Evolutionary conservation across 1,140 invertebrate genomes (phyloP), one percentile per base, ranked within the genome.

Genomic region (Hylaeus volcanicus): DNA sequence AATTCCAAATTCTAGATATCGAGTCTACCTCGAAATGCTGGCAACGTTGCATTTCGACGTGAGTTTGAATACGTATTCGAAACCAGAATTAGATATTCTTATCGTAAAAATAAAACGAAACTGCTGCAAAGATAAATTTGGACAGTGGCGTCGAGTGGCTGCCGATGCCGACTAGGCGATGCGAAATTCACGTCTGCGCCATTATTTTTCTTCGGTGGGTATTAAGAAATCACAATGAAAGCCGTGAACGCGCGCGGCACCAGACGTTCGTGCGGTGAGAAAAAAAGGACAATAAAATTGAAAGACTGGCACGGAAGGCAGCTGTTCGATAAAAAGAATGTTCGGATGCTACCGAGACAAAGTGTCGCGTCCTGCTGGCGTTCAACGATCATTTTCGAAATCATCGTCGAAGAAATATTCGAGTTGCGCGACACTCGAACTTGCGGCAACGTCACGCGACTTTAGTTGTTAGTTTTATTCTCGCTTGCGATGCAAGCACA

Each of bases 301-400:
- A 53, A 61, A 80, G 61, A 45, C 78, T 45, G 12, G 43, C 51
- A 45, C 63, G 53, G 15, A 41, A 61, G 58, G 78, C 72, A 74
- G 78, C 78, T 75, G 78, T 79, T 79, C 70, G 37, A 64, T 73
- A 65, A 73, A 78, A 79, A 73, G 26, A 14, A 72, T 9, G 26
- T 60, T 69, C 55, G 48, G 39, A 61, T n/a, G 12, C 14, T 61
- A 15, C 5, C 63, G 41, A 48, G 3, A 37, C 58, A 72, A 73
- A 26, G 41, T 43, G 45, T 48, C 45, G 8, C 8, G 6, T 48
- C 39, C n/a, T 71, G 11, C 15, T n/a, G n/a, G 12, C 37, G 45
- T 56, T 61, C 55, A 12, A 51, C 51, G 11, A 48, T 51, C 6
- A 41, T 70, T 70, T 51, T 41, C 56, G 5, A 3, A 45, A 68